Base-by-base conservation (phyloP, 2,888 invertebrate species). In the Brassicogethes aeneus region DNA sequence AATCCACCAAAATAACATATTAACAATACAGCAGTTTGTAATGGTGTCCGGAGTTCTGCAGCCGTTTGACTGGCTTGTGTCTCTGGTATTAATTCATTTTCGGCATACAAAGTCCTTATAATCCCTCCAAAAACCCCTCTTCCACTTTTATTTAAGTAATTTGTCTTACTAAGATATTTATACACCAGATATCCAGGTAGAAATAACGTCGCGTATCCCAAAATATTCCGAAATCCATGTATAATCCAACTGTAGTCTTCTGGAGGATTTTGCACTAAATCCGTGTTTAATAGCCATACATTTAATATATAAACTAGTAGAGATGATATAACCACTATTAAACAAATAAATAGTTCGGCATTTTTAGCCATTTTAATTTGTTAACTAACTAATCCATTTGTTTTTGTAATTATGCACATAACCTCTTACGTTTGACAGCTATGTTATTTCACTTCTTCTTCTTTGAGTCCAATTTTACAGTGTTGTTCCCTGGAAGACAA, bases 171-270 rank as follows among this genome's bases (percentile, higher is more conserved):
- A 15, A 90, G 75, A 68, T 90, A 92, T 64, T 82, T 83, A 62
- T 86, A 87, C 40, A 92, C 74, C 13, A 93, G 68, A 61, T 79
- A 84, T 36, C 89, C 89, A 1, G 95, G 94, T 43, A 93, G 66
- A 61, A 94, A 74, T 41, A 96, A 74, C n/a, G 90, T 88, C 2
- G 83, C 78, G 65, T 95, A 96, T 10, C 93, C 92, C 13, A 89
- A 72, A 40, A 91, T 72, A 69, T 95, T 95, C 15, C 88, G 71
- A 31, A 80, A 58, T 31, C 94, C 71, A 48, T 85, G 79, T 51
- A 88, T 72, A 13, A 89, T 59, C 94, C 94, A 90, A 42, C 71
- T 73, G 52, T 79, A 80, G 42, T 76, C 72, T 36, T 69, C 65
- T 3, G 70, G 68, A 30, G 71, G 69, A 33, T 70, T 61, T 49